Conservation (phyloP, 2,797 vertebrate species). For the Gallirallus australis region DNA sequence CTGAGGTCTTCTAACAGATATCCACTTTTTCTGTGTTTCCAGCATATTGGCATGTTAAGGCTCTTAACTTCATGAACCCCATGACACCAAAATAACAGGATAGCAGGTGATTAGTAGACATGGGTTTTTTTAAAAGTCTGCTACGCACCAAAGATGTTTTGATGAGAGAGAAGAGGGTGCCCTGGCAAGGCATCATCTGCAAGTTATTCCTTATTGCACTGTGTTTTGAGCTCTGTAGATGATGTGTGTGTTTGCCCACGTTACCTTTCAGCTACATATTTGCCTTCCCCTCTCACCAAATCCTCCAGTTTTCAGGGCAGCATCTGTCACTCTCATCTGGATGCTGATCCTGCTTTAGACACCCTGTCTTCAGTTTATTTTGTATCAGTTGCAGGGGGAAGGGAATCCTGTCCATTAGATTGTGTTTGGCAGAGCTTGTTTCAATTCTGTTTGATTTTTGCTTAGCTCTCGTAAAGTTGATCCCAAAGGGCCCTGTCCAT, state of each 20-base stretch:
- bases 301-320: background rate
- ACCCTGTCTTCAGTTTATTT: background rate
- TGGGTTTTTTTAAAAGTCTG: background rate
- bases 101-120: background rate
- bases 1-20: background rate
- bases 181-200: background rate
- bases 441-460: conserved; percentile 46
- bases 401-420: background rate
- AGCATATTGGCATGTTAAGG: background rate
- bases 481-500: conserved; percentile 8
- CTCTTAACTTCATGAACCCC: background rate
- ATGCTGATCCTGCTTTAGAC: background rate
- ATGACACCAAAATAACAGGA: background rate
- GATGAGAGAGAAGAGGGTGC: background rate
- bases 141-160: background rate
- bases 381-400: background rate
- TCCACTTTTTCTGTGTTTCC: background rate
- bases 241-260: background rate
- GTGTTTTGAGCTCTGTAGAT: background rate
- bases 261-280: background rate
- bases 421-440: conserved; percentile 22
- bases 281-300: background rate
- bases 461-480: conserved; percentile 35
- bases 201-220: background rate
- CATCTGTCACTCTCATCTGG: background rate